Percentiles rank a stretch among this genome's conserved stretches.
Evolutionary conservation across 2,888 invertebrate genomes (phyloP).

Genomic region (Proisotoma minuta): DNA sequence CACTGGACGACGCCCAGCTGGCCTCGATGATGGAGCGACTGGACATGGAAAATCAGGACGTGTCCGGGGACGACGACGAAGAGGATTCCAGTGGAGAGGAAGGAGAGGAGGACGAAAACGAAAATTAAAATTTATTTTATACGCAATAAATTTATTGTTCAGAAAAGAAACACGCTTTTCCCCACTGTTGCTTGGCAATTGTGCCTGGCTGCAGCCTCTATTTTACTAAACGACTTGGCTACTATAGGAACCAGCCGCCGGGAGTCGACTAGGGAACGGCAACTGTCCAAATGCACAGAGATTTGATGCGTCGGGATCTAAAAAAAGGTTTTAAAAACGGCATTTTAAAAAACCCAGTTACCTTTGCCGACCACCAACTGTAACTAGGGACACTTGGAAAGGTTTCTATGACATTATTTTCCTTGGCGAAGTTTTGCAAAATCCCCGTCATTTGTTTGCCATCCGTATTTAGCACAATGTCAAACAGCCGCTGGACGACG

Average conservation of each 20-base stretch:
- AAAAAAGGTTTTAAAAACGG: too few relatives aligned
- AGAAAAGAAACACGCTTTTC: slow-evolving; percentile 46
- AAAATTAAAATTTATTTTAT: slow-evolving; percentile 49
- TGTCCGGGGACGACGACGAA: slow-evolving; percentile 83
- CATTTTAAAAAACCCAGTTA: too few relatives aligned
- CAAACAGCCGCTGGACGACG: slow-evolving; percentile 45
- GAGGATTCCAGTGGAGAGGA: slow-evolving; percentile 52
- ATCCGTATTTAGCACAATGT: slow-evolving; percentile 45
- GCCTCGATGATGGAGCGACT: slow-evolving; percentile 88
- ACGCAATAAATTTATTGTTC: too few relatives aligned
- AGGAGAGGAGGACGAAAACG: slow-evolving; percentile 58
- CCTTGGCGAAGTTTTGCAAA: slow-evolving; percentile 40
- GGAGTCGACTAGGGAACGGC: slow-evolving; percentile 41
- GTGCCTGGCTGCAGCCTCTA: too few relatives aligned
- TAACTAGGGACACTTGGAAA: slow-evolving; percentile 44
- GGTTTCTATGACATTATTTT: slow-evolving; percentile 43
- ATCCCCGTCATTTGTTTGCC: slow-evolving; percentile 28
- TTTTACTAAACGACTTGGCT: slow-evolving; percentile 44
- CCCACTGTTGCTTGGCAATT: slow-evolving; percentile 47
- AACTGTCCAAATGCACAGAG: too few relatives aligned
- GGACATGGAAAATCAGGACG: slow-evolving; percentile 89
- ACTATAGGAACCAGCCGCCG: slow-evolving; percentile 43
- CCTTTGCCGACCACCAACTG: too few relatives aligned
- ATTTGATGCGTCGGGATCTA: too few relatives aligned
- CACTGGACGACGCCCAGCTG: slow-evolving; percentile 93